Percentiles rank a stretch among this genome's conserved stretches.
Evolutionary conservation across 1,140 invertebrate genomes (phyloP).

Genomic region (Conus ventricosus): DNA sequence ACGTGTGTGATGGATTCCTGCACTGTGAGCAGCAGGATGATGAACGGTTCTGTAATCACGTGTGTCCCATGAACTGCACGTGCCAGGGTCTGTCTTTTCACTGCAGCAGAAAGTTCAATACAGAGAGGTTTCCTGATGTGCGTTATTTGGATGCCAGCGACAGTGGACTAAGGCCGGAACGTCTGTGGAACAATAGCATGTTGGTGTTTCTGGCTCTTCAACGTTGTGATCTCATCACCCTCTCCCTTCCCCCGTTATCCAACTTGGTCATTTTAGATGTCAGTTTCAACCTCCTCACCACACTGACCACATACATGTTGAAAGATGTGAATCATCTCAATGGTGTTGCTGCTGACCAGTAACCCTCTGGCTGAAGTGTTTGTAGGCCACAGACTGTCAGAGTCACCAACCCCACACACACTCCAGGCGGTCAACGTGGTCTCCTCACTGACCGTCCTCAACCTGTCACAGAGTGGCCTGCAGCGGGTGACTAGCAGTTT

Average conservation of each 20-base stretch:
- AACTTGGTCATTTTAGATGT: background rate
- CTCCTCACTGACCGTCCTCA: background rate
- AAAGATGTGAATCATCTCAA: background rate
- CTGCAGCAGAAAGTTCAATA: background rate
- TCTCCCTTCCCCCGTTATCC: background rate
- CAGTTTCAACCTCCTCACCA: background rate
- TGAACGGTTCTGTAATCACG: background rate
- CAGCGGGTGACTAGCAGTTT: background rate
- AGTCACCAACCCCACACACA: background rate
- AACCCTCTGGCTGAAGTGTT: constrained; percentile 28
- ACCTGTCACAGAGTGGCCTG: background rate
- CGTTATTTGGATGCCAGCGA: constrained; percentile 20
- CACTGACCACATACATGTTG: background rate
- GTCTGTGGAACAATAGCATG: background rate
- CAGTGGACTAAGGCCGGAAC: background rate
- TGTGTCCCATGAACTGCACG: background rate
- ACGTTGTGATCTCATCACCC: background rate
- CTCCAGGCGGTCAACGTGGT: constrained; percentile 15
- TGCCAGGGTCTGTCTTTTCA: background rate
- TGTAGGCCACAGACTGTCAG: background rate
- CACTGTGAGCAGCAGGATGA: constrained; percentile 16
- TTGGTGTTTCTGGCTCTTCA: background rate
- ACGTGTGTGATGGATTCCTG: constrained; percentile 3
- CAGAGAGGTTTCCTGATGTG: background rate
- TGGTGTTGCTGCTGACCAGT: constrained; percentile 29